Evolutionary conservation across 2,888 invertebrate genomes (phyloP).

Genomic region (Syrphus vitripennis): DNA sequence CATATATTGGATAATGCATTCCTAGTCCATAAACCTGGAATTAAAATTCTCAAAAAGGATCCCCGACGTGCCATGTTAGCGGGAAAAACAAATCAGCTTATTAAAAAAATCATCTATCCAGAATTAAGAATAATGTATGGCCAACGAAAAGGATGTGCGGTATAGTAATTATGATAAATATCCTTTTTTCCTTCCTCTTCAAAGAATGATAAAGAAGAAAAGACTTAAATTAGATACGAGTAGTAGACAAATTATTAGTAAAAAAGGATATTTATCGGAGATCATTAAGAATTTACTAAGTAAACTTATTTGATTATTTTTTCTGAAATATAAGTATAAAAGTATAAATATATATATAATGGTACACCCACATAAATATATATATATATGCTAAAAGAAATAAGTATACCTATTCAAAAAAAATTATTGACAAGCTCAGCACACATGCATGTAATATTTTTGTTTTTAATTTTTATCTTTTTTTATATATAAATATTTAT

Average conservation of each 20-base stretch:
- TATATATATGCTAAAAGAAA: not conserved
- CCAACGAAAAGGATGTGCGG: slow-evolving; percentile 89
- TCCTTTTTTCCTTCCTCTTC: slow-evolving; percentile 69
- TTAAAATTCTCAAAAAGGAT: slow-evolving; percentile 91
- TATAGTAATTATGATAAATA: slow-evolving; percentile 83
- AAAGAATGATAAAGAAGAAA: slow-evolving; percentile 71
- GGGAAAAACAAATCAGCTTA: slow-evolving; percentile 88
- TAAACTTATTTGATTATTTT: slow-evolving; percentile 61
- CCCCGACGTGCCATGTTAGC: slow-evolving; percentile 89
- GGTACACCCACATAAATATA: not conserved
- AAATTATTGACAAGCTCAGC: not conserved
- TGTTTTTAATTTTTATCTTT: not conserved
- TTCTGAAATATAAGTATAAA: slow-evolving; percentile 5
- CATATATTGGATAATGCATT: slow-evolving; percentile 97
- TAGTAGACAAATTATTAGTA: slow-evolving; percentile 59
- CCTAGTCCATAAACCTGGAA: slow-evolving; percentile 94
- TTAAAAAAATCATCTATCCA: slow-evolving; percentile 90
- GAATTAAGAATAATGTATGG: slow-evolving; percentile 93
- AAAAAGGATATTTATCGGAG: slow-evolving; percentile 72
- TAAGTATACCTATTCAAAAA: not conserved
- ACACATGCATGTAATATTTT: not conserved
- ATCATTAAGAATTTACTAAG: slow-evolving; percentile 66
- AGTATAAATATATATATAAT: not conserved
- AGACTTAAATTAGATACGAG: slow-evolving; percentile 68
- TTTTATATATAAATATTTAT: not conserved